These are phyloP conservation scores for Microctonus hyperodae DNA, from an alignment of 2,888 invertebrate genomes.

Conservation along the genomic window DNA sequence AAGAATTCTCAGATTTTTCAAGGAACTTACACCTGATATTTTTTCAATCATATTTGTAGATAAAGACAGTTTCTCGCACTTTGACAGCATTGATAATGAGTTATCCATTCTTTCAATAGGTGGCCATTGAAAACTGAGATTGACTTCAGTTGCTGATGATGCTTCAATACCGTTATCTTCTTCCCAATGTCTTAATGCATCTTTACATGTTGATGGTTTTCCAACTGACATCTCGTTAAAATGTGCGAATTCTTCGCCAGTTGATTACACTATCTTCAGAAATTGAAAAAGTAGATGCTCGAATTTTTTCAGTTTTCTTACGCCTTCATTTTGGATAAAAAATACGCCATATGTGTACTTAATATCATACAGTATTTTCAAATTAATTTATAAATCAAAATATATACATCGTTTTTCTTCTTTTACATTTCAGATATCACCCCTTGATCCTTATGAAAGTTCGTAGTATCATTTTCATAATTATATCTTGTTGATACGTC, in stretches of 20 bases:
- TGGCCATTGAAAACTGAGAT: conserved; percentile 86
- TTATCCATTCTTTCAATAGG: conserved; percentile 97
- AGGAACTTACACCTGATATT: conserved; percentile 76
- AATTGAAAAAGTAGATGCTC: too few relatives aligned
- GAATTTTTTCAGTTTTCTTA: too few relatives aligned
- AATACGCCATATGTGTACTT: too few relatives aligned
- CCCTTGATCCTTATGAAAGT: too few relatives aligned
- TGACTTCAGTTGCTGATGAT: conserved; percentile 76
- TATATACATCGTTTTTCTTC: too few relatives aligned
- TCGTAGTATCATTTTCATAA: background rate
- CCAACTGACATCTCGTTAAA: conserved; percentile 50
- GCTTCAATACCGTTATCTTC: conserved; percentile 74
- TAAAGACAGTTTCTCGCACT: conserved; percentile 84
- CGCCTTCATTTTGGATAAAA: too few relatives aligned
- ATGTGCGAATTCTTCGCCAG: background rate
- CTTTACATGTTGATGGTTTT: conserved; percentile 82
- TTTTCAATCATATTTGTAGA: conserved; percentile 96
- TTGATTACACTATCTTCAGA: background rate
- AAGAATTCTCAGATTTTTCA: conserved; percentile 84
- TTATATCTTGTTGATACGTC: background rate
- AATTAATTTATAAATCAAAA: too few relatives aligned
- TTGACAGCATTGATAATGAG: conserved; percentile 74
- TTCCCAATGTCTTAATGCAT: conserved; percentile 88
- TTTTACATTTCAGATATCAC: too few relatives aligned
- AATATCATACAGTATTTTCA: too few relatives aligned